Conservation (phyloP, 2,113 vertebrate species). For the Sturnus vulgaris region DNA sequence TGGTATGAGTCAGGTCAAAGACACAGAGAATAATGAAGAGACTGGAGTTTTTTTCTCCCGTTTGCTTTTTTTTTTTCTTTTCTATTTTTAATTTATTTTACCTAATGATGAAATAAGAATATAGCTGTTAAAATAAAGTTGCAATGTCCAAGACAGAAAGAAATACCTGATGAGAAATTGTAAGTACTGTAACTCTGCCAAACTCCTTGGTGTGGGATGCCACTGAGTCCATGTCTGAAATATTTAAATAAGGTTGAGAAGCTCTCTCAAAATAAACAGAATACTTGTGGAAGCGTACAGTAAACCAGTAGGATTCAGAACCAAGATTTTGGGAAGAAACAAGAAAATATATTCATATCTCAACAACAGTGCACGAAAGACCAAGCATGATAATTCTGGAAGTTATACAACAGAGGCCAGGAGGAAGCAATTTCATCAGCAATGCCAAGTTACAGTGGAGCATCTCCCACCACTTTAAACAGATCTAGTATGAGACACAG, state of each 20-base stretch:
- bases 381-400: background rate
- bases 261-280: background rate
- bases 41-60: background rate
- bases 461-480: background rate
- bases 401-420: background rate
- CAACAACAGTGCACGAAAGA: background rate
- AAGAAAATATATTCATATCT: background rate
- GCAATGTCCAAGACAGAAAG: background rate
- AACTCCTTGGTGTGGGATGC: background rate
- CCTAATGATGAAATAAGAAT: background rate
- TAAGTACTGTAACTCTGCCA: slow-evolving; percentile 16
- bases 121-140: background rate
- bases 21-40: background rate
- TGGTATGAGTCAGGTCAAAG: background rate
- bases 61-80: background rate
- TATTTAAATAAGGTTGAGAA: background rate
- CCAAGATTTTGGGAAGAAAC: background rate
- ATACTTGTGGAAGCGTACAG: background rate
- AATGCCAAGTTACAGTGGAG: background rate
- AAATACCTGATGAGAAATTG: slow-evolving; percentile 11
- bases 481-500: background rate
- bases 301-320: background rate
- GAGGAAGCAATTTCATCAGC: slow-evolving; percentile 8
- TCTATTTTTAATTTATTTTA: background rate
- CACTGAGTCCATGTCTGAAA: slow-evolving; percentile 1